Base-by-base conservation (phyloP, 2,888 invertebrate species). In the Pheosia gnoma region DNA sequence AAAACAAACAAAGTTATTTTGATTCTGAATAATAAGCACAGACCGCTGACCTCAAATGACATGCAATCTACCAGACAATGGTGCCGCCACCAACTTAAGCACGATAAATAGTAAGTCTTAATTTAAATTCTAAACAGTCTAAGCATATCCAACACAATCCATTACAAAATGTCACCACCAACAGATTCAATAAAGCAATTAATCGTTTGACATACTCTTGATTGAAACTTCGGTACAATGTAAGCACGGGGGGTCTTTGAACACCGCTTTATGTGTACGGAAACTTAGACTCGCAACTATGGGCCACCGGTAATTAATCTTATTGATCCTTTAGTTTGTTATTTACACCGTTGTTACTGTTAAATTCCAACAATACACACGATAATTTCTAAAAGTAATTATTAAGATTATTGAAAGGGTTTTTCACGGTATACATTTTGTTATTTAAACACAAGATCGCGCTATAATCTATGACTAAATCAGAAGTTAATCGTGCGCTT, bases 171-270 rank as follows among this genome's bases (percentile, higher is more conserved):
- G 51, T 51, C 51, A 54, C 53, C 36, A 52, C 52, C 10, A 54
- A 54, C 53, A 54, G 38, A 39, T 38, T 55, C 39, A 39, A 39
- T 55, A 13, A 55, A 11, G 55, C 55, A 13, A 55, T 55, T 55
- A 55, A 39, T 55, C n/a, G 55, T 55, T 55, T 55, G 55, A 55
- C 39, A 55, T 55, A 55, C 39, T 55, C 53, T 37, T 39, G 39
- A 55, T 55, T 41, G 55, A 39, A 55, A 39, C 13, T 55, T n/a
- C 55, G 39, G 11, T 13, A 39, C 39, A 38, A 11, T 37, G 13
- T 36, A 54, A 25, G 53, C 38, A 54, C 38, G 8, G 37, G 4
- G 52, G 55, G 38, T 25, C 55, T 55, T 55, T 55, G 55, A 55
- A 39, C 8, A 55, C 39, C 55, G 39, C n/a, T 55, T 36, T 55